These are phyloP conservation scores for Drosophila funebris DNA, from an alignment of 1,140 invertebrate species.

Conservation along the genomic window DNA sequence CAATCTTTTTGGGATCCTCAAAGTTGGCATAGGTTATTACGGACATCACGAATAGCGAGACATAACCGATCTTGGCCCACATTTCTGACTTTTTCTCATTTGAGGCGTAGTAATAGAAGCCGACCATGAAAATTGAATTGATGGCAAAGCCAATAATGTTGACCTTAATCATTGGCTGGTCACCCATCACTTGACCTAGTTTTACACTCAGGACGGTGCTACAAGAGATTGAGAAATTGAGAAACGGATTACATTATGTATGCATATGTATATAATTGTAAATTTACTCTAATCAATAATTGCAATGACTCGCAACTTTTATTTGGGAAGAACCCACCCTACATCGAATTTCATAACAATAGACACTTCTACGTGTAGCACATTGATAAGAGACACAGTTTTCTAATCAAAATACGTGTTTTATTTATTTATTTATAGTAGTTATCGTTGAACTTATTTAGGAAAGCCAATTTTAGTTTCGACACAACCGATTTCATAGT, in stretches of 20 bases:
- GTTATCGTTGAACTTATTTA: no score
- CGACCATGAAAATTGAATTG: slow-evolving; percentile 87
- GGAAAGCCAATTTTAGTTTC: no score
- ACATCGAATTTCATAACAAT: slow-evolving; percentile 15
- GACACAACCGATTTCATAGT: no score
- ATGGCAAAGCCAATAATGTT: slow-evolving; percentile 89
- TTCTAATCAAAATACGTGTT: no score
- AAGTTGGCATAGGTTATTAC: slow-evolving; percentile 87
- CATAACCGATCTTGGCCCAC: slow-evolving; percentile 85
- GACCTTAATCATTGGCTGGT: slow-evolving; percentile 89
- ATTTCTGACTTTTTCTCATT: slow-evolving; percentile 85
- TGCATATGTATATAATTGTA: no score
- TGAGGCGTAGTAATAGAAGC: slow-evolving; percentile 88
- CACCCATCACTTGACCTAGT: slow-evolving; percentile 88
- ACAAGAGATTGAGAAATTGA: background rate
- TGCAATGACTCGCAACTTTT: background rate
- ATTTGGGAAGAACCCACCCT: no score
- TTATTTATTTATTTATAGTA: no score
- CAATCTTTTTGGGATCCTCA: slow-evolving; percentile 87
- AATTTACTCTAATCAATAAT: background rate
- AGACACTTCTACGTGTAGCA: background rate
- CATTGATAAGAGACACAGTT: slow-evolving; percentile 12
- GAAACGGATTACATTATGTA: background rate
- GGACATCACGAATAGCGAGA: slow-evolving; percentile 85
- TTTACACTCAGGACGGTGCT: slow-evolving; percentile 89